phyloP scores from a whole-genome alignment of 2,888 invertebrate species.

The Ochropleura plecta region DNA sequence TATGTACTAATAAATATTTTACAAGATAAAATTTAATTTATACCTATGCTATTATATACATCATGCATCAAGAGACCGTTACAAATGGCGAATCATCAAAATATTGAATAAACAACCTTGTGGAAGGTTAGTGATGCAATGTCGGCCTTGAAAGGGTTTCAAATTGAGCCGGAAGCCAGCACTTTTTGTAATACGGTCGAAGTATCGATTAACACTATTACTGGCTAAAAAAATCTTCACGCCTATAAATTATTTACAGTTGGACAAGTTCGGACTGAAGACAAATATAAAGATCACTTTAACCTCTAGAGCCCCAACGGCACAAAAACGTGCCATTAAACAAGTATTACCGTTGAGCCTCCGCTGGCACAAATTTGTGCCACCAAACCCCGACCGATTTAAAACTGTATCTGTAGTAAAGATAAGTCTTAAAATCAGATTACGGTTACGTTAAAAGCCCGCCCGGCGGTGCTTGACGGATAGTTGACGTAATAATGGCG shows the following conservation, averaged over 20 bases:
- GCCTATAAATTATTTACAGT: neutral
- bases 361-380: too few species aligned
- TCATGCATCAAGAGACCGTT: neutral
- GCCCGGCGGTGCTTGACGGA: too few species aligned
- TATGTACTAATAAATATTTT: too few species aligned
- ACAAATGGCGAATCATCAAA: neutral
- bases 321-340: too few species aligned
- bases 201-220: conserved; percentile 32
- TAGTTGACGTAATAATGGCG: too few species aligned
- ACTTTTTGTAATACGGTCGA: conserved; percentile 21
- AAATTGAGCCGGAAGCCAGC: conserved; percentile 37
- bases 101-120: conserved; percentile 31
- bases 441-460: too few species aligned
- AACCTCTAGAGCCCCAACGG: too few species aligned
- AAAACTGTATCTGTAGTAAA: too few species aligned
- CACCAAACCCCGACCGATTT: too few species aligned
- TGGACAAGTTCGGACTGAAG: neutral
- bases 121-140: conserved; percentile 41
- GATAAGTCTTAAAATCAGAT: too few species aligned
- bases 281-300: neutral
- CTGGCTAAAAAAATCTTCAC: conserved; percentile 29
- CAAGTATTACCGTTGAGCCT: too few species aligned
- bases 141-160: conserved; percentile 56
- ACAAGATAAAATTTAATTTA: neutral
- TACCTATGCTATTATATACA: neutral